Conservation (phyloP, 2,113 vertebrate genomes). For the Odocoileus hemionus region DNA sequence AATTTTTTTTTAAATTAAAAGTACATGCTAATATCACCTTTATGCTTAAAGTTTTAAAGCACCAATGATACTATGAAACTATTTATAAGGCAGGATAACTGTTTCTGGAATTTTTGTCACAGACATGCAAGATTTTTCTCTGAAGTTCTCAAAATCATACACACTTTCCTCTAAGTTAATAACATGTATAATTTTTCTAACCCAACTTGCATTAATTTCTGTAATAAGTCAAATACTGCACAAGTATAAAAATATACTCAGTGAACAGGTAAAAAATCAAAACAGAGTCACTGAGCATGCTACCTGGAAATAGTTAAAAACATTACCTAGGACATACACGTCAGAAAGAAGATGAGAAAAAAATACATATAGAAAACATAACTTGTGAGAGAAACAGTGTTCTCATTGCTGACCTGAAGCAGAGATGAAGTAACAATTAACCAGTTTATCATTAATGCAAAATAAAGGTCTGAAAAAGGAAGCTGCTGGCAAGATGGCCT, state of each 20-base stretch:
- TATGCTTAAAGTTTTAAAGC: neutral
- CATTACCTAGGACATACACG: neutral
- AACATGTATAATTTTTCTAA: neutral
- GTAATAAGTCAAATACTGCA: neutral
- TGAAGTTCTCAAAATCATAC: neutral
- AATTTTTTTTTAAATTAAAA: neutral
- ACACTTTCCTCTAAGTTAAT: neutral
- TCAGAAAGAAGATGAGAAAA: neutral
- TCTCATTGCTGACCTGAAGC: neutral
- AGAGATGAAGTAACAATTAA: neutral
- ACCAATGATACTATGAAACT: neutral
- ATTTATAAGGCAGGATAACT: neutral
- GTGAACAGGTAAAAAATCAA: neutral
- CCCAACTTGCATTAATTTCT: neutral
- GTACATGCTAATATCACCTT: neutral
- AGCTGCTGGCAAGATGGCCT: neutral
- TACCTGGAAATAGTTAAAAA: neutral
- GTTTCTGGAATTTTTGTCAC: neutral
- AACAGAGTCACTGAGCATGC: neutral
- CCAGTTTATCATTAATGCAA: conserved; percentile 9
- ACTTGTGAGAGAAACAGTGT: neutral
- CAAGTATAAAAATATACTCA: neutral
- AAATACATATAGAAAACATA: neutral
- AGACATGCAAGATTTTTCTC: neutral
- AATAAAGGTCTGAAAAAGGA: neutral